These are phyloP conservation scores for Thinocorus orbignyianus DNA, from an alignment of 2,113 vertebrate species.

Conservation along the genomic window DNA sequence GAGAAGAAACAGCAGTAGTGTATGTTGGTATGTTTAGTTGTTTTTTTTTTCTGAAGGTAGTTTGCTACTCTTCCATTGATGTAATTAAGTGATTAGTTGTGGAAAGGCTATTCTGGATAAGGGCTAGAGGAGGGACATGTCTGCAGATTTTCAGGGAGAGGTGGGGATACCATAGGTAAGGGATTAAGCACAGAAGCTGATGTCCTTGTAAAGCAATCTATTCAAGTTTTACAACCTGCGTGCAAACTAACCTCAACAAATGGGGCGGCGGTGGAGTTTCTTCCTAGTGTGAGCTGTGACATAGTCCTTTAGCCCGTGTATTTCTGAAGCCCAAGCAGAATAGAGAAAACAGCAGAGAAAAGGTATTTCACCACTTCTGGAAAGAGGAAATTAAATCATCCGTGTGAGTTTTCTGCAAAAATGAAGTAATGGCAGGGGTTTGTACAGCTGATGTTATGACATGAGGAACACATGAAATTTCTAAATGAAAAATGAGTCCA, in stretches of 20 bases:
- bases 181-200: neutral
- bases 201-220: neutral
- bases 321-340: neutral
- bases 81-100: neutral
- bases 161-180: no score
- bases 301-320: neutral
- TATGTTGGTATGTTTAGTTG: neutral
- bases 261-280: neutral
- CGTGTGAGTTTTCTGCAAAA: neutral
- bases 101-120: neutral
- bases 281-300: neutral
- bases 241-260: neutral
- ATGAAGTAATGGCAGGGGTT: neutral
- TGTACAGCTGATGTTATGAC: neutral
- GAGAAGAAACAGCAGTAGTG: neutral
- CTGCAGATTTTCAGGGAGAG: neutral
- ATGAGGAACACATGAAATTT: fast-evolving
- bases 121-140: neutral
- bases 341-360: neutral
- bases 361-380: neutral
- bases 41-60: neutral
- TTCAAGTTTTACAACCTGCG: neutral
- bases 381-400: neutral
- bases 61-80: neutral
- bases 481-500: neutral